Percentiles rank a stretch among this genome's conserved stretches.
Evolutionary conservation across 2,888 invertebrate species (phyloP).

Genomic region (Thymelicus lineola): DNA sequence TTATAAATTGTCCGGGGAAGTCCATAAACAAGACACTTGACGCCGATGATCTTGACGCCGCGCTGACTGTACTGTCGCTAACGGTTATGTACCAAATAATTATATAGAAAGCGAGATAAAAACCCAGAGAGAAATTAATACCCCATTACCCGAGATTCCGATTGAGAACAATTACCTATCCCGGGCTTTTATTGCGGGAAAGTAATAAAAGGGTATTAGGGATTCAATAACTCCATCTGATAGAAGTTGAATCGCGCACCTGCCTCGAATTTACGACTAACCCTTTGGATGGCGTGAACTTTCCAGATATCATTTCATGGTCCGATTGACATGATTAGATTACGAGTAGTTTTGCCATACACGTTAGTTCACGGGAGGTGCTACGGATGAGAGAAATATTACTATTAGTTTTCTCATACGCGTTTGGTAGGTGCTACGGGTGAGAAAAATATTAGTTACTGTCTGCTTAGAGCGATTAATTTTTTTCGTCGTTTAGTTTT

Average conservation of each 20-base stretch:
- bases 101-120: constrained; percentile 26
- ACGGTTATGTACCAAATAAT: constrained; percentile 2
- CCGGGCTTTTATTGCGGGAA: constrained; percentile 58
- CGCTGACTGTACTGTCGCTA: not conserved
- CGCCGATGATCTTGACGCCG: too few relatives aligned
- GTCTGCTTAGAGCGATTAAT: too few relatives aligned
- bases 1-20: too few relatives aligned
- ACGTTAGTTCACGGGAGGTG: not conserved
- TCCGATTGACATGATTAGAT: constrained; percentile 35
- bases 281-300: constrained; percentile 52
- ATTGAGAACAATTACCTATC: constrained; percentile 59
- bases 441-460: too few relatives aligned
- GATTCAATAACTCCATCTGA: constrained; percentile 72
- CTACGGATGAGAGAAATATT: not conserved
- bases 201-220: constrained; percentile 73
- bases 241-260: constrained; percentile 60
- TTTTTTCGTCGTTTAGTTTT: too few relatives aligned
- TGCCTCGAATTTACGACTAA: constrained; percentile 64
- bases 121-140: constrained; percentile 50
- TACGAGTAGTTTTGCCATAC: constrained; percentile 34
- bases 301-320: constrained; percentile 38
- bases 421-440: too few relatives aligned
- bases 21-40: too few relatives aligned
- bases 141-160: constrained; percentile 50
- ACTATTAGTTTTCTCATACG: not conserved